Percentiles rank a stretch among this genome's conserved stretches.
phyloP scores from a whole-genome alignment of 2,797 vertebrate genomes.

The Sarcophilus harrisii region DNA sequence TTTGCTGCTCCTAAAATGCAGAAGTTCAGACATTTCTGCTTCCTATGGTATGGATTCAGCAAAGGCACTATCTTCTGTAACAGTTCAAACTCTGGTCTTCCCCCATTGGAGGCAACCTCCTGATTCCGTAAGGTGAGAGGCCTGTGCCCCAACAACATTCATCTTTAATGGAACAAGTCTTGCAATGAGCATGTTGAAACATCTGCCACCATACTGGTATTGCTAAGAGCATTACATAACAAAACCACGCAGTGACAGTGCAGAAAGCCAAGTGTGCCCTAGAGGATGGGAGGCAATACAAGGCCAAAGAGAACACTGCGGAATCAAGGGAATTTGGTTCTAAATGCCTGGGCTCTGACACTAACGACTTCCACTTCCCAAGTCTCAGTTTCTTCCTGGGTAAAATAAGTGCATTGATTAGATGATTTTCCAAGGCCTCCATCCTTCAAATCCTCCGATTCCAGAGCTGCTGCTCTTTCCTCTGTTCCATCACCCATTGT shows the following conservation, averaged over 20 bases:
- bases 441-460: neutral
- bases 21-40: neutral
- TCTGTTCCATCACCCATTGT: neutral
- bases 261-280: neutral
- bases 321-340: neutral
- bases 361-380: neutral
- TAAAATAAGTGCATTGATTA: neutral
- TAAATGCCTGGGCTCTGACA: neutral
- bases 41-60: neutral
- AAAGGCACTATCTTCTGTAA: neutral
- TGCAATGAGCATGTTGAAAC: neutral
- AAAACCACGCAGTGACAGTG: neutral
- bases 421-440: neutral
- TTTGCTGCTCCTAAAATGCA: neutral
- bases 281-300: neutral
- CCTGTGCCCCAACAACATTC: neutral
- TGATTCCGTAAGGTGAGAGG: neutral
- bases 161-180: neutral
- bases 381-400: neutral
- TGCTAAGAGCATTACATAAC: neutral
- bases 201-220: neutral
- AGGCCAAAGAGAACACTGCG: neutral
- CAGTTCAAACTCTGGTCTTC: neutral
- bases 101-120: neutral
- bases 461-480: neutral